phyloP scores from a whole-genome alignment of 2,113 vertebrate genomes.

The Poeciliopsis prolifica region DNA sequence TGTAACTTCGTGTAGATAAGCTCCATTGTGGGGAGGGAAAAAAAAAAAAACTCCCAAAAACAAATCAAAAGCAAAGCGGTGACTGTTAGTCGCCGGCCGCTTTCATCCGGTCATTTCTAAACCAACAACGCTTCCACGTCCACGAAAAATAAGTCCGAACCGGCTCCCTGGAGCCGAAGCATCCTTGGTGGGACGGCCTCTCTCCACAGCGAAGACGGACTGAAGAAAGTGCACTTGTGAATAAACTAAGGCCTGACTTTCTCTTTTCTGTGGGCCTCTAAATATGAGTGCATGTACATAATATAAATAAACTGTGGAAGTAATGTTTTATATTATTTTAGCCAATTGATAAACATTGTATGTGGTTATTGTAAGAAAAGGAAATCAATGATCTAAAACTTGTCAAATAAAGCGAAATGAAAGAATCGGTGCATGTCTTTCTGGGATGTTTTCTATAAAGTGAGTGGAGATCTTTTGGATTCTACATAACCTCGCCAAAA shows the following conservation, averaged over 20 bases:
- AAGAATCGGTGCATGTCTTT: background rate
- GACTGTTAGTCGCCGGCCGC: constrained; percentile 10
- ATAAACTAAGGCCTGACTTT: constrained; percentile 35
- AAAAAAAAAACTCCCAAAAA: background rate
- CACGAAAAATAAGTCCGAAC: constrained; percentile 10
- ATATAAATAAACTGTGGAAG: constrained; percentile 80
- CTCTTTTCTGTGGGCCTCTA: constrained; percentile 56
- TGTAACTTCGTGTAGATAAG: background rate
- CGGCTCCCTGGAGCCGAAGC: constrained; percentile 27
- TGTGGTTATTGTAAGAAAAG: constrained; percentile 69
- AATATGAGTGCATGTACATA: constrained; percentile 77
- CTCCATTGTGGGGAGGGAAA: background rate
- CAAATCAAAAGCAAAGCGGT: background rate
- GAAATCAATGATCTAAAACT: constrained; percentile 70
- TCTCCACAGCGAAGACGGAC: constrained; percentile 39
- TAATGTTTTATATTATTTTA: constrained; percentile 82
- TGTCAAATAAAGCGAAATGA: constrained; percentile 73
- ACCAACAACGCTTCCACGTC: background rate
- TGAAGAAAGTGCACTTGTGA: constrained; percentile 60
- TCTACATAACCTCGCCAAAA: background rate
- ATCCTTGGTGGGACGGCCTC: constrained; percentile 58
- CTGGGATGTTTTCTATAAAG: background rate
- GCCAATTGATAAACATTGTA: constrained; percentile 72
- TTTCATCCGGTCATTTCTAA: constrained; percentile 2
- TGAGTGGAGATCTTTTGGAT: background rate